These are phyloP conservation scores for Apoda limacodes DNA, from an alignment of 2,888 invertebrate genomes.

Conservation along the genomic window DNA sequence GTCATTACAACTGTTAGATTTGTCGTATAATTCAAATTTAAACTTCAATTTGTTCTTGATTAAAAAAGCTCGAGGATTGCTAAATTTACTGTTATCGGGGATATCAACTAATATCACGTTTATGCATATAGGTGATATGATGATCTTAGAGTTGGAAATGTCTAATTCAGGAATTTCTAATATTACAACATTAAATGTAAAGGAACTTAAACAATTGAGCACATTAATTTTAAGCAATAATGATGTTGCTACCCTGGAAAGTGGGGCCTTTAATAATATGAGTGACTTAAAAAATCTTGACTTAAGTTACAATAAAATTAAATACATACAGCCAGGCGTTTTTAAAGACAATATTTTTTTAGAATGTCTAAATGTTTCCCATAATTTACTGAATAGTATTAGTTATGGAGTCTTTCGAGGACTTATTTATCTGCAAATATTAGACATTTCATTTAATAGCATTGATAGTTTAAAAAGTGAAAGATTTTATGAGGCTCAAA, in stretches of 20 bases:
- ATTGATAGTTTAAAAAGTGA: constrained; percentile 35
- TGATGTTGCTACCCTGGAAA: constrained; percentile 26
- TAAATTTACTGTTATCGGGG: constrained; percentile 25
- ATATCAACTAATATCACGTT: constrained; percentile 23
- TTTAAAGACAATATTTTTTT: constrained; percentile 36
- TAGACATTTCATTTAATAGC: constrained; percentile 43
- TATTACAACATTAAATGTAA: constrained; percentile 27
- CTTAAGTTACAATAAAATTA: constrained; percentile 38
- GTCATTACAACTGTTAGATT: constrained; percentile 30
- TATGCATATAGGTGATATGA: constrained; percentile 15
- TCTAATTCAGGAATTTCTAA: constrained; percentile 27
- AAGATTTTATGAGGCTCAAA: constrained; percentile 34
- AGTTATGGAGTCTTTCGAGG: constrained; percentile 42
- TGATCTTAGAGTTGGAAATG: constrained; percentile 27
- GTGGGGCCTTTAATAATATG: constrained; percentile 28
- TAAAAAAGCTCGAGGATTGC: constrained; percentile 21
- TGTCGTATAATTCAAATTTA: constrained; percentile 36
- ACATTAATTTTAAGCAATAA: constrained; percentile 32
- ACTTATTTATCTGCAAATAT: constrained; percentile 26
- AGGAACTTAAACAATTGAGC: constrained; percentile 23
- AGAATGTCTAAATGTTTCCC: constrained; percentile 35
- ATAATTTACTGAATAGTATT: constrained; percentile 31
- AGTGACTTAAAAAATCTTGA: constrained; percentile 28
- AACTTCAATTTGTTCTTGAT: constrained; percentile 24
- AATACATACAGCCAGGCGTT: constrained; percentile 36